Percentiles rank a stretch among this genome's conserved stretches.
phyloP scores from a whole-genome alignment of 2,888 invertebrate species.

The Microplitis deprimator region DNA sequence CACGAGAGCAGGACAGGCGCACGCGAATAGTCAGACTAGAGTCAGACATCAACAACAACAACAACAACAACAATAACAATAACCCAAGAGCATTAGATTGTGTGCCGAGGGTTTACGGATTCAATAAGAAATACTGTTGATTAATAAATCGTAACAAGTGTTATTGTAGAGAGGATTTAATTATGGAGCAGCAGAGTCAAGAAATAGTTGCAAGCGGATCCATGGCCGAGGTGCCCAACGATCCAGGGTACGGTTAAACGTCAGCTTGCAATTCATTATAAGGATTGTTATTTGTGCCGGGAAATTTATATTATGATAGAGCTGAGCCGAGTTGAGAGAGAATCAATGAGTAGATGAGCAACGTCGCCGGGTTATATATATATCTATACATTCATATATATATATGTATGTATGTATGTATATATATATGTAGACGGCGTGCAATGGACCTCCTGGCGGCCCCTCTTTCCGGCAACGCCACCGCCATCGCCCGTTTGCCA shows the following conservation, averaged over 20 bases:
- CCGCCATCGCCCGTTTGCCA: slow-evolving; percentile 18
- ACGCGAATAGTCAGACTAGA: slow-evolving; percentile 23
- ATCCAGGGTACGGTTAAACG: slow-evolving; percentile 82
- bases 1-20: slow-evolving; percentile 23
- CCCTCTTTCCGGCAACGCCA: slow-evolving; percentile 50
- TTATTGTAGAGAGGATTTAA: neutral
- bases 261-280: too few species aligned
- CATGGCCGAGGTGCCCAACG: slow-evolving; percentile 93
- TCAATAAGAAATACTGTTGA: too few species aligned
- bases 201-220: slow-evolving; percentile 84
- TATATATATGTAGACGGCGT: slow-evolving; percentile 27
- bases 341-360: slow-evolving; percentile 1
- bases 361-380: slow-evolving; percentile 43
- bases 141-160: too few species aligned
- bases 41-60: slow-evolving; percentile 37
- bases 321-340: neutral
- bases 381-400: slow-evolving; percentile 21
- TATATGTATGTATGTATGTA: neutral
- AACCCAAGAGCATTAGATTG: neutral
- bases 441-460: slow-evolving; percentile 27
- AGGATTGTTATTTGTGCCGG: too few species aligned
- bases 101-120: too few species aligned
- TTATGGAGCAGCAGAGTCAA: slow-evolving; percentile 83
- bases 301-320: too few species aligned
- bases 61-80: slow-evolving; percentile 14